phyloP scores from a whole-genome alignment of 2,888 invertebrate genomes.

The Dilophus febrilis region DNA sequence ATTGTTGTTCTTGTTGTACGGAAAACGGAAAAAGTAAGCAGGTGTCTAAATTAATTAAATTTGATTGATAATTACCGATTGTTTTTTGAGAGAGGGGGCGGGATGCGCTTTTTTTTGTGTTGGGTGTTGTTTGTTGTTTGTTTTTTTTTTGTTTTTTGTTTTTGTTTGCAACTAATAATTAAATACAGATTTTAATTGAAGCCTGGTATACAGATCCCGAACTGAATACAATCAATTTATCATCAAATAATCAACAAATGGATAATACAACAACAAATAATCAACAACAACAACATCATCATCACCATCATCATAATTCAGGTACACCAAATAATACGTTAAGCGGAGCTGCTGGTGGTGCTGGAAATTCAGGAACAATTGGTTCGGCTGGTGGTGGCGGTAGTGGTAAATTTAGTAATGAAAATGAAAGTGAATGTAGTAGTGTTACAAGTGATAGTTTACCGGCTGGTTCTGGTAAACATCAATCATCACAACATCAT shows the following conservation, averaged over 20 bases:
- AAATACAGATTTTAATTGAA: slow-evolving; percentile 14
- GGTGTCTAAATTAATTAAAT: no score
- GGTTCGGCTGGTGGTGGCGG: slow-evolving; percentile 14
- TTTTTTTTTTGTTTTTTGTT: no score
- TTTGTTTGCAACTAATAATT: background rate
- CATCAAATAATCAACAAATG: slow-evolving; percentile 11
- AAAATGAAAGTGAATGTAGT: slow-evolving; percentile 70
- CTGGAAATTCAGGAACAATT: slow-evolving; percentile 27
- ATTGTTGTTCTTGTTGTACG: no score
- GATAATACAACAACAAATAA: slow-evolving; percentile 17
- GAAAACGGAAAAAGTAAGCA: no score
- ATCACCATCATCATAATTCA: slow-evolving; percentile 10
- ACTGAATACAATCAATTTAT: slow-evolving; percentile 19
- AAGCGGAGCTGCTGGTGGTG: slow-evolving; percentile 18
- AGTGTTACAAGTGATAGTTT: slow-evolving; percentile 61
- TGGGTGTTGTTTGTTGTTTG: no score
- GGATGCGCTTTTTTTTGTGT: no score
- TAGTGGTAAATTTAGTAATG: slow-evolving; percentile 55
- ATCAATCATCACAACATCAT: slow-evolving; percentile 28
- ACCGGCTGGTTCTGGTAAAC: slow-evolving; percentile 33
- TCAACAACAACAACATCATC: slow-evolving; percentile 2
- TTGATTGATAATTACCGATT: no score
- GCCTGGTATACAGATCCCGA: slow-evolving; percentile 14
- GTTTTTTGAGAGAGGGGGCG: no score
- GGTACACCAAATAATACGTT: slow-evolving; percentile 18